These are phyloP conservation scores for Papilio demoleus DNA, from an alignment of 2,888 invertebrate genomes.

Conservation along the genomic window DNA sequence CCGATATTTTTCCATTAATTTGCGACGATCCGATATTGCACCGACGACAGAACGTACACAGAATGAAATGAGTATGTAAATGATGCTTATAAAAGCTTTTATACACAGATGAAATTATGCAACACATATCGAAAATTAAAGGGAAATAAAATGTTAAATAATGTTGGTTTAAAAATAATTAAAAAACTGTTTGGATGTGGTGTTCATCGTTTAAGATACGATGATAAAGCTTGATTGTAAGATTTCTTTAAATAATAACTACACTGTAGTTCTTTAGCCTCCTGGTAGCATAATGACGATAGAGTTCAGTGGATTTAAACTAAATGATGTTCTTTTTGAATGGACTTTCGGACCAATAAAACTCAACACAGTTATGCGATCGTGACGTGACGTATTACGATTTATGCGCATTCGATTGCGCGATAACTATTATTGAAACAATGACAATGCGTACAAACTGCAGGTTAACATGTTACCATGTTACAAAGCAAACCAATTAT, in stretches of 20 bases:
- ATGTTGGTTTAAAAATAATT: too few species aligned
- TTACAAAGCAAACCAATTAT: too few species aligned
- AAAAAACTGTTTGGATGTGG: too few species aligned
- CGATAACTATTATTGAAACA: neutral
- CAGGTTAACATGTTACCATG: neutral
- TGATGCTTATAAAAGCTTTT: slow-evolving; percentile 3
- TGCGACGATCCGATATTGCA: slow-evolving; percentile 3
- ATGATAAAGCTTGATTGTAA: too few species aligned
- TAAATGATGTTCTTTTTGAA: too few species aligned
- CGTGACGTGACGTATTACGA: slow-evolving; percentile 1
- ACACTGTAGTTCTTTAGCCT: too few species aligned
- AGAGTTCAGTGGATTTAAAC: too few species aligned
- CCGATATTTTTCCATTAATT: slow-evolving; percentile 15
- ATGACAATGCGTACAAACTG: neutral
- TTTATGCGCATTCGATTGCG: neutral
- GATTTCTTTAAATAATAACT: too few species aligned
- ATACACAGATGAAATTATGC: neutral
- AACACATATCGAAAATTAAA: too few species aligned
- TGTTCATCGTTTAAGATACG: too few species aligned
- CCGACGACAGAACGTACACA: neutral
- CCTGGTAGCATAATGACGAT: too few species aligned
- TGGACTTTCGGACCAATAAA: neutral
- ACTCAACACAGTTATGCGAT: slow-evolving; percentile 1
- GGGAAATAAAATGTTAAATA: too few species aligned
- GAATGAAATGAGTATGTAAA: neutral